These are phyloP conservation scores for Lepilemur septentrionalis DNA, from an alignment of 2,797 vertebrate species.

Conservation along the genomic window DNA sequence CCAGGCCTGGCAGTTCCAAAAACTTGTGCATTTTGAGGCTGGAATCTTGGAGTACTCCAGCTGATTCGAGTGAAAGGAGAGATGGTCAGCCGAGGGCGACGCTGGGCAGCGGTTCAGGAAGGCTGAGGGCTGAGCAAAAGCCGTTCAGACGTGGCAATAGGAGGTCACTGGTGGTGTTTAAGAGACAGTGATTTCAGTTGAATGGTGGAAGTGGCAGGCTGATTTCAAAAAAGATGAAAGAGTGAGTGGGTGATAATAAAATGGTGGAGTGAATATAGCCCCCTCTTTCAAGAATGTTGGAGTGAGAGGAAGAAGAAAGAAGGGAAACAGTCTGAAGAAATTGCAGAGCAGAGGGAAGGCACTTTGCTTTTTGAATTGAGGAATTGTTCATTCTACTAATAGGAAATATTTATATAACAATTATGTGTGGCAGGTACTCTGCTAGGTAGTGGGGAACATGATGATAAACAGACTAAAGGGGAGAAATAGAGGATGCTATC, in stretches of 20 bases:
- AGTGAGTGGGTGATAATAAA: neutral
- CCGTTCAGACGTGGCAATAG: neutral
- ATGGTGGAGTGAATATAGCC: neutral
- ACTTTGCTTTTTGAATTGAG: neutral
- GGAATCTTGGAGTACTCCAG: neutral
- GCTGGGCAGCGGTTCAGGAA: neutral
- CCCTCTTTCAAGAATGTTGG: constrained; percentile 37
- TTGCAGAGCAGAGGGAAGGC: neutral
- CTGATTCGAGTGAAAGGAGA: neutral
- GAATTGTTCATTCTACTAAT: neutral
- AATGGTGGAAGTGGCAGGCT: constrained; percentile 21
- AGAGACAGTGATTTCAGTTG: constrained; percentile 11
- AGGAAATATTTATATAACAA: neutral
- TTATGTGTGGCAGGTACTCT: neutral
- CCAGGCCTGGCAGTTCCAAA: neutral
- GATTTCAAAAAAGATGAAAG: constrained; percentile 10
- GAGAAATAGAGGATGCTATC: neutral
- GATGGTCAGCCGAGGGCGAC: neutral
- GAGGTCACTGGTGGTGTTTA: neutral
- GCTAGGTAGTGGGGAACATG: neutral
- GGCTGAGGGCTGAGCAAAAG: neutral
- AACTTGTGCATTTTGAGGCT: neutral
- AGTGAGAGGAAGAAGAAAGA: neutral
- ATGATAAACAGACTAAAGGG: neutral
- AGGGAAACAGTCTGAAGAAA: neutral